Base-by-base conservation (phyloP, 1,140 invertebrate species). In the Laodelphax striatellus region DNA sequence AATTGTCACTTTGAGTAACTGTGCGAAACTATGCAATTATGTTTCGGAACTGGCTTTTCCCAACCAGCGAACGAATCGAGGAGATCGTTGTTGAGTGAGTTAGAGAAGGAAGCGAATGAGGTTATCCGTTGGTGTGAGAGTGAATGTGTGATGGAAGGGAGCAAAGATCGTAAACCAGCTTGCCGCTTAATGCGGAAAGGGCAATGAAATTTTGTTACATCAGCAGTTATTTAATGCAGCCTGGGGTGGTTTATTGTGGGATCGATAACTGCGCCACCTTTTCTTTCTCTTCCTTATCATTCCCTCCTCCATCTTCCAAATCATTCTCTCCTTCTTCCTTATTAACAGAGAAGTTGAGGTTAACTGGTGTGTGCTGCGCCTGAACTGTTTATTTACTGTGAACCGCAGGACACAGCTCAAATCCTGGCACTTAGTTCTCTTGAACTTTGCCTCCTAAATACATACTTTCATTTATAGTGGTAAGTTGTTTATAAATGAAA, bases 191-290 rank as follows among this genome's bases (percentile, higher is more conserved):
- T 50, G 21, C 46, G 16, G 46, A 50, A 19, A 50, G 46, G 46
- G 46, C 46, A 50, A 50, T 50, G 46, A 50, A 50, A 50, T 50
- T 50, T 50, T 50, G 46, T 50, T 50, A 50, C 46, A 50, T 50
- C 46, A 50, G 46, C 46, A 50, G 46, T 50, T 50, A 50, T 50
- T 50, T 50, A 50, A 50, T 50, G 46, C 46, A 50, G 21, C 46
- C 16, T 22, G 46, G 46, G 46, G 16, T 50, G 21, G 34, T 38
- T 50, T 19, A 50, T 22, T 19, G 46, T 22, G 16, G 46, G 46
- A 50, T 50, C 46, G 46, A 50, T 50, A 50, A 50, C 34, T 38
- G 34, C 34, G 34, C 34, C 34, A 38, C 34, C 34, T 38, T 28
- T 38, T 38, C 34, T 11, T 38, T 2, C 34, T 38, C 34, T 38